phyloP scores from a whole-genome alignment of 2,797 vertebrate genomes.

The Rhinogobio ventralis region DNA sequence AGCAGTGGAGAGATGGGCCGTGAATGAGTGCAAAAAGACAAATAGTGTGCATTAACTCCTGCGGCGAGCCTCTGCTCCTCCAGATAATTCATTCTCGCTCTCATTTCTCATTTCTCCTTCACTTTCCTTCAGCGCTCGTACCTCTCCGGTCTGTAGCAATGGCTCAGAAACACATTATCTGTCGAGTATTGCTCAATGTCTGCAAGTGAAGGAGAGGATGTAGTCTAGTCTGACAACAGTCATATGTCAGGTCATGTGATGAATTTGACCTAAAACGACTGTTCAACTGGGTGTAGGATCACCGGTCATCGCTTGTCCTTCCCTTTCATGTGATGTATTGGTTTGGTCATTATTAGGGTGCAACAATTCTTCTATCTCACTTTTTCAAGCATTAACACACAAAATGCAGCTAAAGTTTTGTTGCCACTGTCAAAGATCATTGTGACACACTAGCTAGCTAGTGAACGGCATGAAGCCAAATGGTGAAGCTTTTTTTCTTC shows the following conservation, averaged over 20 bases:
- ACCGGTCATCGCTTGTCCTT: not conserved
- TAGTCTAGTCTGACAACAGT: not conserved
- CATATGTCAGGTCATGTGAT: slow-evolving; percentile 9
- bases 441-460: not conserved
- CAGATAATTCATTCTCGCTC: not conserved
- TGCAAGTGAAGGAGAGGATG: not conserved
- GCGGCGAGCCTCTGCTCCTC: slow-evolving; percentile 29
- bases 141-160: not conserved
- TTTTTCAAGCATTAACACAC: not conserved
- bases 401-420: not conserved
- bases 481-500: not conserved
- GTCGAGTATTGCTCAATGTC: not conserved
- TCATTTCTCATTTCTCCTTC: not conserved
- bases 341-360: not conserved
- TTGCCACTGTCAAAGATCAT: not conserved
- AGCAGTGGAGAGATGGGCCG: slow-evolving; percentile 64
- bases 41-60: slow-evolving; percentile 73
- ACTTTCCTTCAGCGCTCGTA: not conserved
- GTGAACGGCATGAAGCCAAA: not conserved
- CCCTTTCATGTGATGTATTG: not conserved
- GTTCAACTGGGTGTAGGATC: not conserved
- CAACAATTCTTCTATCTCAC: not conserved
- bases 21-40: slow-evolving; percentile 74
- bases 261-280: not conserved
- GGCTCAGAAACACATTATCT: not conserved